Conservation (phyloP, 2,113 vertebrate genomes). For the Sceloporus undulatus region DNA sequence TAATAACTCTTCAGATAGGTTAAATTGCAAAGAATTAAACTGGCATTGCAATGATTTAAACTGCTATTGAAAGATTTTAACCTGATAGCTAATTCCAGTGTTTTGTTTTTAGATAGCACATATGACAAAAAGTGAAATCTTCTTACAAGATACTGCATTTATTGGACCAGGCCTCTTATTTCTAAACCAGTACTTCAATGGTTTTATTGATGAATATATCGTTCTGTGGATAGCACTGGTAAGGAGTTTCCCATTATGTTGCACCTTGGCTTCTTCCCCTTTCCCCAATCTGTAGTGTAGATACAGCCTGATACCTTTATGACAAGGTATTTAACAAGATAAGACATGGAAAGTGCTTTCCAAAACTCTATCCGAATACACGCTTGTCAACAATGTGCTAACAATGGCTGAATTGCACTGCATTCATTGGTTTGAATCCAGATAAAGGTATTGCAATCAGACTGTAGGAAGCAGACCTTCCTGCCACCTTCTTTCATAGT, state of each 20-base stretch:
- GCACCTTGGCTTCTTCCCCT: not conserved
- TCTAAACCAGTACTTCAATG: constrained; percentile 97
- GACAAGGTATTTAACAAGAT: not conserved
- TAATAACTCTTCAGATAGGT: not conserved
- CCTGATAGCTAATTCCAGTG: not conserved
- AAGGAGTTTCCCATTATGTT: constrained; percentile 54
- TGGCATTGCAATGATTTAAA: not conserved
- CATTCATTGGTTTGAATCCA: not conserved
- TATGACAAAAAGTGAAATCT: constrained; percentile 97
- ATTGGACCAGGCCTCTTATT: constrained; percentile 94
- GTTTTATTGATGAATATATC: constrained; percentile 92
- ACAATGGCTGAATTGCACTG: not conserved
- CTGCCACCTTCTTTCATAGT: too few relatives aligned
- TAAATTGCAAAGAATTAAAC: not conserved
- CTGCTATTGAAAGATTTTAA: not conserved
- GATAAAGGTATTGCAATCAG: not conserved
- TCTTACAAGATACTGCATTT: constrained; percentile 93
- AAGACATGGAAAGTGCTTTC: not conserved
- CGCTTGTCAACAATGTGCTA: not conserved
- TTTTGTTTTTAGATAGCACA: constrained; percentile 86
- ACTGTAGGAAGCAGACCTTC: too few relatives aligned
- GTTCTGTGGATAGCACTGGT: constrained; percentile 95
- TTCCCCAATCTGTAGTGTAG: not conserved
- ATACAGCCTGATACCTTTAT: not conserved
- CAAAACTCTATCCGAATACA: too few relatives aligned